Base-by-base conservation (phyloP, 2,113 vertebrate species). In the Indicator maculatus region DNA sequence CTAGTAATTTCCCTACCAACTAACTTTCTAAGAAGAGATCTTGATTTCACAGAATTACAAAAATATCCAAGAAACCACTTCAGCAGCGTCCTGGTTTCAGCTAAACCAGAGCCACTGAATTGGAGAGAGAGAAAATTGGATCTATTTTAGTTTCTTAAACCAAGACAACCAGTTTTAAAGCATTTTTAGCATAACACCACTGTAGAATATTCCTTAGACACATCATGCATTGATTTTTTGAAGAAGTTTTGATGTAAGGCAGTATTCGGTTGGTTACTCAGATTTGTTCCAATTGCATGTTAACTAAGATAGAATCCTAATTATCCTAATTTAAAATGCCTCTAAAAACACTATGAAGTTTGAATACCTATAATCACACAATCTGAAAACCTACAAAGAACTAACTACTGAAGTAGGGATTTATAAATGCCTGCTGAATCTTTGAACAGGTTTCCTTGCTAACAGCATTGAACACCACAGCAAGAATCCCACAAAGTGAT, bases 161-260 rank as follows among this genome's bases (percentile, higher is more conserved):
- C 9, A 67, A 41, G 30, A 47, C 65, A 23, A 77, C 0, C 7
- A 38, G 24, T 33, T 82, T 26, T 30, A 91, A 70, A 81, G 15
- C 6, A 59, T 33, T 59, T 83, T 89, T 52, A 81, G 30, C 3
- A 0, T 31, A 61, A 60, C 6, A 28, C 5, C 41, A 16, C 41
- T 52, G 16, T 30, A 75, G 38, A 76, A 79, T 58, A 78, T 11
- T 58, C 55, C 65, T 89, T 6, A 83, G 69, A 53, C 5, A 61
- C 1, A 4, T 19, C 6, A 52, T 4, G 5, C 16, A 55, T 0
- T 39, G 16, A 12, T 20, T 67, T 70, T 69, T 75, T 44, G 0
- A 24, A 78, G 61, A 83, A 52, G 4, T 45, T 45, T 23, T n/a
- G 3, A 55, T 78, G 45, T 71, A 90, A 72, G 60, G 4, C 11